These are phyloP conservation scores for Brachionus koreanus DNA, from an alignment of 1,140 invertebrate genomes.

Conservation along the genomic window DNA sequence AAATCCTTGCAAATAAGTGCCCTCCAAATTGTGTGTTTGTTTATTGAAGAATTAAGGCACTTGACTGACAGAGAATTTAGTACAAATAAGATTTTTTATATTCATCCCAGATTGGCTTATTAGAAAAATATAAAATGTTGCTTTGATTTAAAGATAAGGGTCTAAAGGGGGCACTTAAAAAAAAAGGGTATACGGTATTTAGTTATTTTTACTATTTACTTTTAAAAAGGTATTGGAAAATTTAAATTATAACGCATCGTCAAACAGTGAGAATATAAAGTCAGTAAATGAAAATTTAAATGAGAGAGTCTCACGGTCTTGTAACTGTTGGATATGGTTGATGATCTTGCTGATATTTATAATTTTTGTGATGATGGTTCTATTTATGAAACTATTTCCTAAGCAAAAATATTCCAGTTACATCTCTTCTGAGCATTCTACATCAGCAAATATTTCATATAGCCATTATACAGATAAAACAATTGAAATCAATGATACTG, in stretches of 20 bases:
- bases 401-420: constrained; percentile 17
- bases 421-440: not conserved
- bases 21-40: too few species aligned
- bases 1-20: not conserved
- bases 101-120: too few species aligned
- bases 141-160: too few species aligned
- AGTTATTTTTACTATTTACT: not conserved
- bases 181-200: too few species aligned
- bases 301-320: constrained; percentile 17
- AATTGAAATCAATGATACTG: not conserved
- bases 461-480: not conserved
- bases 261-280: constrained; percentile 35
- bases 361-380: constrained; percentile 40
- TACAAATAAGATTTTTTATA: too few species aligned
- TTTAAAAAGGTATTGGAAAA: not conserved
- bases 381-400: constrained; percentile 43
- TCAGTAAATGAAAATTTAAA: not conserved
- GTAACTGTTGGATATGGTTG: constrained; percentile 43
- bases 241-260: not conserved
- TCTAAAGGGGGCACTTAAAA: too few species aligned
- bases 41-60: too few species aligned
- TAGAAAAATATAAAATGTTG: too few species aligned
- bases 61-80: too few species aligned
- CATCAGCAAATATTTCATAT: not conserved
- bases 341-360: constrained; percentile 15